A percentile compares a stretch with the other conserved stretches of the same genome.
Conservation (phyloP, 1,140 invertebrate genomes). For the Berghia stephanieae region DNA sequence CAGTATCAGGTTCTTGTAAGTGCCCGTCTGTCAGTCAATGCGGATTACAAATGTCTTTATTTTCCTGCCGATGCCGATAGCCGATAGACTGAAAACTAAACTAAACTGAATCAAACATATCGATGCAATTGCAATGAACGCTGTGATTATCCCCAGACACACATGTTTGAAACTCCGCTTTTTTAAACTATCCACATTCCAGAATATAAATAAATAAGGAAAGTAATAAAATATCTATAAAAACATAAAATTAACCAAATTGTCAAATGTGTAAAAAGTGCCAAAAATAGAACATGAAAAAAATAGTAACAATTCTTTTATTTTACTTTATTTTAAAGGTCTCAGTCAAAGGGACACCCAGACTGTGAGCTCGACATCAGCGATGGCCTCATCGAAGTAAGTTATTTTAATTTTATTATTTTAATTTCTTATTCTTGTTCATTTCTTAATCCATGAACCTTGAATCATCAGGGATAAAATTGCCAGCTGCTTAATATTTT, state of each 20-base stretch:
- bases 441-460: neutral
- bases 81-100: too few species aligned
- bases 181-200: slow-evolving; percentile 24
- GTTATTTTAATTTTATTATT: neutral
- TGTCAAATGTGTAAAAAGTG: neutral
- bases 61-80: too few species aligned
- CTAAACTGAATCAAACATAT: too few species aligned
- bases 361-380: slow-evolving; percentile 43
- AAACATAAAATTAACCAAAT: slow-evolving; percentile 1
- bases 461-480: too few species aligned
- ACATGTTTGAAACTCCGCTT: too few species aligned
- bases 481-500: too few species aligned
- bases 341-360: slow-evolving; percentile 42
- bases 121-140: too few species aligned
- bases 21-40: too few species aligned
- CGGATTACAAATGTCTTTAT: too few species aligned
- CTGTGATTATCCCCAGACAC: too few species aligned
- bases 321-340: slow-evolving; percentile 41
- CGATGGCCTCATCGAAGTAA: slow-evolving; percentile 50
- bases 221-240: slow-evolving; percentile 29
- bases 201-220: slow-evolving; percentile 36
- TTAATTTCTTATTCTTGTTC: neutral
- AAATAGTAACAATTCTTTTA: neutral
- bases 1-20: too few species aligned
- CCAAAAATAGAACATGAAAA: neutral